Conservation (phyloP, 1,140 invertebrate genomes). For the Magallana ariakensis region DNA sequence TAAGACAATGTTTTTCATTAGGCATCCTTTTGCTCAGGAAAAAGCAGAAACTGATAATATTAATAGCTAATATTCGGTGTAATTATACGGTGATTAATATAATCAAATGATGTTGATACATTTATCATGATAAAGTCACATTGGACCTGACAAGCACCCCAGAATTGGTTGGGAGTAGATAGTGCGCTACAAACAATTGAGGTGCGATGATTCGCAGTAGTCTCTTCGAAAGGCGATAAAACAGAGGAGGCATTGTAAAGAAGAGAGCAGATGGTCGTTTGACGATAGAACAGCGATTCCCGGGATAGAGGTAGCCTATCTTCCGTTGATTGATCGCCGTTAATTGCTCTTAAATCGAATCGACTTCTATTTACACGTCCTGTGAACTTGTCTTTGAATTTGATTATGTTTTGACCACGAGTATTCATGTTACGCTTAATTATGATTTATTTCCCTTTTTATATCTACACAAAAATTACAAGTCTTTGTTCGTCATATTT, state of each 20-base stretch:
- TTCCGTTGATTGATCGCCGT: constrained; percentile 4
- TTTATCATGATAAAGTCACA: constrained; percentile 22
- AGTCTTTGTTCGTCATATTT: background rate
- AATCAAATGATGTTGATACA: constrained; percentile 38
- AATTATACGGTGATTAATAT: constrained; percentile 37
- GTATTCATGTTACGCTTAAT: background rate
- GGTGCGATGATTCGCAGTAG: background rate
- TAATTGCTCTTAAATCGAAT: constrained; percentile 37
- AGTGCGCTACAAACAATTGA: constrained; percentile 11
- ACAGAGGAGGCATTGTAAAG: background rate
- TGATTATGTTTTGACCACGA: constrained; percentile 10
- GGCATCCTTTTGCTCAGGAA: constrained; percentile 26
- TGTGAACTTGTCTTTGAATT: constrained; percentile 30
- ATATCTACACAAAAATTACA: background rate
- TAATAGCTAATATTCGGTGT: constrained; percentile 34
- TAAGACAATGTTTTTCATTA: constrained; percentile 37
- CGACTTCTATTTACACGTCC: constrained; percentile 22
- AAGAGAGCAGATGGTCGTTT: constrained; percentile 35
- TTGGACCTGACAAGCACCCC: background rate
- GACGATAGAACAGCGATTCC: constrained; percentile 26
- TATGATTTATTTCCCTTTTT: constrained; percentile 1
- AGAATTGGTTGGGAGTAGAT: constrained; percentile 18
- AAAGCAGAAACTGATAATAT: constrained; percentile 28
- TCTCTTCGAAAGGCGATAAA: background rate
- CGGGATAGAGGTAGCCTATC: constrained; percentile 30